These are phyloP conservation scores for Sebastes cheni DNA, from an alignment of 2,797 vertebrate species.

Conservation along the genomic window DNA sequence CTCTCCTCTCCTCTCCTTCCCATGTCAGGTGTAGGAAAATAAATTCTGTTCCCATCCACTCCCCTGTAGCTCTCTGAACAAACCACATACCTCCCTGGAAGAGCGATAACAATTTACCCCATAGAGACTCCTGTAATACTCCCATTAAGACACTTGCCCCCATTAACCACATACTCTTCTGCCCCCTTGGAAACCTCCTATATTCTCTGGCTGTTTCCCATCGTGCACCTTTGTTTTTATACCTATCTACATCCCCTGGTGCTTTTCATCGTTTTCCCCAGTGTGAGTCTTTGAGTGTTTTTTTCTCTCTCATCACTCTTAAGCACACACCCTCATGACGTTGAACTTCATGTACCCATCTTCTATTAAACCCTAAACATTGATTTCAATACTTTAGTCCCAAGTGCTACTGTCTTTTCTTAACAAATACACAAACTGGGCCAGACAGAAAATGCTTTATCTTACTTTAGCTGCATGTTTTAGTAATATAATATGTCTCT, in stretches of 20 bases:
- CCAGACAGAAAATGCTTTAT: not conserved
- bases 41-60: not conserved
- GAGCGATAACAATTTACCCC: constrained; percentile 49
- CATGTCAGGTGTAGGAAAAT: not conserved
- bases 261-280: constrained; percentile 48
- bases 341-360: not conserved
- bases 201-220: constrained; percentile 23
- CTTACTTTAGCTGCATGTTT: constrained; percentile 5
- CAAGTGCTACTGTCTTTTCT: not conserved
- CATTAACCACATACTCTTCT: constrained; percentile 54
- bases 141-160: constrained; percentile 31
- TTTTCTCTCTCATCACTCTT: constrained; percentile 13
- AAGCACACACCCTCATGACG: not conserved
- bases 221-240: constrained; percentile 47
- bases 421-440: not conserved
- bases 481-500: not conserved
- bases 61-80: not conserved
- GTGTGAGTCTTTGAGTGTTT: constrained; percentile 28
- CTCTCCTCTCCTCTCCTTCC: not conserved
- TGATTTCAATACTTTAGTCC: not conserved
- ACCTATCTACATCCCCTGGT: constrained; percentile 35
- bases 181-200: constrained; percentile 52
- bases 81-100: not conserved
- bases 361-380: not conserved
- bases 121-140: constrained; percentile 15